Evolutionary conservation across 2,113 vertebrate genomes (phyloP).

Genomic region (Noturus placidus): DNA sequence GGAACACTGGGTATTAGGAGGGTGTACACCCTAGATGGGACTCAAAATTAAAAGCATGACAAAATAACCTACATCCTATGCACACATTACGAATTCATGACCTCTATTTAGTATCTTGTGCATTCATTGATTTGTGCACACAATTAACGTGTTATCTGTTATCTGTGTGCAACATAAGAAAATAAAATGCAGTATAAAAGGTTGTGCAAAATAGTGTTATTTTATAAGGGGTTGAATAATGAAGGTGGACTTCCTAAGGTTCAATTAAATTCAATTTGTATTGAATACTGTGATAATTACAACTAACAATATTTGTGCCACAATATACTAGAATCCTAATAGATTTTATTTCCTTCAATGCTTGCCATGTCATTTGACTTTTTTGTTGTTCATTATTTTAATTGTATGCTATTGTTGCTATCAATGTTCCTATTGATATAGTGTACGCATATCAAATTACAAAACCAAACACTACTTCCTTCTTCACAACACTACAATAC

Average conservation of each 20-base stretch:
- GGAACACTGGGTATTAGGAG: background rate
- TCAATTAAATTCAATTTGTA: background rate
- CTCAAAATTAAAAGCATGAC: background rate
- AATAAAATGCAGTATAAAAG: background rate
- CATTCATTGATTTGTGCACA: background rate
- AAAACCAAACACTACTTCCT: too few relatives aligned
- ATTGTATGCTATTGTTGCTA: too few relatives aligned
- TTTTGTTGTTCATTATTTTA: background rate
- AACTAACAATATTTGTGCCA: background rate
- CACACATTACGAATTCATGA: background rate
- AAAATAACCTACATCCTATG: background rate
- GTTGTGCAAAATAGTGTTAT: background rate
- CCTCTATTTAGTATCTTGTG: background rate
- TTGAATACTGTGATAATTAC: background rate
- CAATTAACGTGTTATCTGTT: background rate
- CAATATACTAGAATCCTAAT: background rate
- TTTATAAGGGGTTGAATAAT: background rate
- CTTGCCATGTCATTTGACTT: background rate
- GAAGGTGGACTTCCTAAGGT: background rate
- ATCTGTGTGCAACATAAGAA: background rate
- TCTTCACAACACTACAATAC: too few relatives aligned
- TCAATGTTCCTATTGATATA: too few relatives aligned
- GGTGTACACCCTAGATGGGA: background rate
- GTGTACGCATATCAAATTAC: too few relatives aligned
- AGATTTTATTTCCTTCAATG: background rate